Conservation (phyloP, 2,888 invertebrate species). For the Pollenia griseotomentosa region DNA sequence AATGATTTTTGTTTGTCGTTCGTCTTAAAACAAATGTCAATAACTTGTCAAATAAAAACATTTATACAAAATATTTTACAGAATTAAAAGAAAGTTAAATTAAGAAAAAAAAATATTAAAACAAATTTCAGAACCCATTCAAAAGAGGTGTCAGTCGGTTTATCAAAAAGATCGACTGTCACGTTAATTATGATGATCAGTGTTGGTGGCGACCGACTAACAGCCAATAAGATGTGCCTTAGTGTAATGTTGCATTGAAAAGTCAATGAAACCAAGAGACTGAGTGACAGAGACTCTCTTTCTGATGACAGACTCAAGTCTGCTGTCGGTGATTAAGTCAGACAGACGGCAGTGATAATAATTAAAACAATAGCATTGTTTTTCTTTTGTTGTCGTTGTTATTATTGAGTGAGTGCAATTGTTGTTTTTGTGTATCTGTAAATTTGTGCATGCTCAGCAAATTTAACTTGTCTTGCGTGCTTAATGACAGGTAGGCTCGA, state of each 20-base stretch:
- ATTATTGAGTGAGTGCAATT: slow-evolving; percentile 33
- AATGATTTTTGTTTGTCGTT: slow-evolving; percentile 4
- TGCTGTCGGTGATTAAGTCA: slow-evolving; percentile 27
- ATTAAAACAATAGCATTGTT: slow-evolving; percentile 50
- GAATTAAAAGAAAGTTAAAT: slow-evolving; percentile 10
- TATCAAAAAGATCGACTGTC: neutral
- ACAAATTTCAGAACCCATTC: slow-evolving; percentile 7
- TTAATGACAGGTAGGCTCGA: slow-evolving; percentile 51
- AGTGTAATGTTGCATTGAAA: neutral
- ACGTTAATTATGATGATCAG: slow-evolving; percentile 12
- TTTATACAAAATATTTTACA: neutral
- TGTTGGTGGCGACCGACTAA: slow-evolving; percentile 20
- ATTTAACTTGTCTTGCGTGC: slow-evolving; percentile 22
- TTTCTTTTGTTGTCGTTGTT: neutral
- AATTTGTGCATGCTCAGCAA: slow-evolving; percentile 21
- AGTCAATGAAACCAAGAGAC: neutral
- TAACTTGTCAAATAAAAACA: slow-evolving; percentile 57
- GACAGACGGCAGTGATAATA: slow-evolving; percentile 1
- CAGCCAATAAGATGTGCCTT: neutral
- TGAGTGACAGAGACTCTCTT: neutral
- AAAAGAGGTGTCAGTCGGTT: neutral
- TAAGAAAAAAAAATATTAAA: slow-evolving; percentile 27
- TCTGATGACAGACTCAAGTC: neutral
- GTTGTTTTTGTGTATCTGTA: slow-evolving; percentile 7
- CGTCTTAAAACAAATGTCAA: slow-evolving; percentile 59